These are phyloP conservation scores for Eulemur rubriventer DNA, from an alignment of 2,797 vertebrate genomes.

Conservation along the genomic window DNA sequence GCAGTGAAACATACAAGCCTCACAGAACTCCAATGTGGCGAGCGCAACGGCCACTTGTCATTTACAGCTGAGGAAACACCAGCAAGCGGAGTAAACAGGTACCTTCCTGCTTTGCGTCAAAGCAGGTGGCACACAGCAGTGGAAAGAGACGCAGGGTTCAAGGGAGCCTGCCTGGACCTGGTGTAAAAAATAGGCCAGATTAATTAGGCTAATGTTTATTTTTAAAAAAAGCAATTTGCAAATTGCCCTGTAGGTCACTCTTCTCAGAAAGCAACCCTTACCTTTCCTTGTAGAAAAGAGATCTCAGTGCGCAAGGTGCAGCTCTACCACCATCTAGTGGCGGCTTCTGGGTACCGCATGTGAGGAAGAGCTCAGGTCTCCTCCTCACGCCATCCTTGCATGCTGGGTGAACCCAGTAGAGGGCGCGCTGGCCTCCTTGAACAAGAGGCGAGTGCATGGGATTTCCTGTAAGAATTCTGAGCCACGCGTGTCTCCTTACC, in stretches of 20 bases:
- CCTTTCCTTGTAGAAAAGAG: neutral
- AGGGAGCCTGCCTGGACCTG: neutral
- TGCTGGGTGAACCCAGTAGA: neutral
- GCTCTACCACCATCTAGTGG: constrained; percentile 17
- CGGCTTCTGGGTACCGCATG: neutral
- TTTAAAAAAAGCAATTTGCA: neutral
- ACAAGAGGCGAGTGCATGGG: neutral
- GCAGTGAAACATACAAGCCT: neutral
- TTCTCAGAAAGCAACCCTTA: neutral
- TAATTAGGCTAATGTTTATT: neutral
- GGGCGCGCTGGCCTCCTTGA: neutral
- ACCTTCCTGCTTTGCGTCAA: neutral
- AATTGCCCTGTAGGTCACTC: neutral
- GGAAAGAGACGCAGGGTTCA: neutral
- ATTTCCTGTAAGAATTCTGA: neutral
- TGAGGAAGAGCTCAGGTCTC: neutral
- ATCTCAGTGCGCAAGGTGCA: neutral
- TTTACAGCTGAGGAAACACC: neutral
- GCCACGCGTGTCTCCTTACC: neutral
- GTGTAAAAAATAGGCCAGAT: neutral
- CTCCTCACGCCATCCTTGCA: neutral
- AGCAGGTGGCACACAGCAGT: neutral
- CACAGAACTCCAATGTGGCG: neutral
- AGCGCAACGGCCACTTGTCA: neutral
- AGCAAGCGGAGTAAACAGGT: neutral